Base-by-base conservation (phyloP, 2,113 vertebrate species). In the Charadrius vociferus region DNA sequence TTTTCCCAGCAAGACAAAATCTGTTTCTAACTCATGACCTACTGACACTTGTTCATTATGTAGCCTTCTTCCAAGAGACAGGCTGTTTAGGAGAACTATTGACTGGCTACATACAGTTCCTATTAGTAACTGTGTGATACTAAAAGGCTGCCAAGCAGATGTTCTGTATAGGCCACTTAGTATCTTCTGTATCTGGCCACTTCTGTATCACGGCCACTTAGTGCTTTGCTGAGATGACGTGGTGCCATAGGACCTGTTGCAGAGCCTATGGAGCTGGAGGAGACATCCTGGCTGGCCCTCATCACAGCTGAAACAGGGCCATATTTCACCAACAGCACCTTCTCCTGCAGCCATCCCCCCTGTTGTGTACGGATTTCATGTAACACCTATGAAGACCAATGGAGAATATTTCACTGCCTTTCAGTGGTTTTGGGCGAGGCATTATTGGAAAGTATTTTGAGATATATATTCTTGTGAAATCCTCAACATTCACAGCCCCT, bases 21-120 rank as follows among this genome's bases (percentile, higher is more conserved):
- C 90, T 82, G 78, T 94, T 96, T 94, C 95, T 90, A 91, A 82
- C 95, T 91, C 73, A 0, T 83, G 97, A 96, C 96, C 97, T 93
- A 39, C 74, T 96, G 96, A 94, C 95, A 95, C 95, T 92, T 77
- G 2, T 94, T 95, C 92, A 86, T 97, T 97, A 95, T 81, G 79
- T 73, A 49, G 55, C 93, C 79, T 83, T 94, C 81, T 80, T 83
- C 90, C 7, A 12, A 90, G 67, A 96, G 96, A 95, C 94, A 95
- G 91, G 66, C 86, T 95, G 93, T 95, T 97, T 95, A 93, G 89
- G 84, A 80, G 73, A 95, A 53, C 68, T 66, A 43, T 9, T 62
- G 80, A 88, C 75, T 0, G 10, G 36, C 88, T 88, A 80, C 65
- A 23, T 73, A 68, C 62, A 77, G 89, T 14, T 61, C 22, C 53